phyloP scores from a whole-genome alignment of 2,113 vertebrate genomes.

The Campylomormyrus numenius region DNA sequence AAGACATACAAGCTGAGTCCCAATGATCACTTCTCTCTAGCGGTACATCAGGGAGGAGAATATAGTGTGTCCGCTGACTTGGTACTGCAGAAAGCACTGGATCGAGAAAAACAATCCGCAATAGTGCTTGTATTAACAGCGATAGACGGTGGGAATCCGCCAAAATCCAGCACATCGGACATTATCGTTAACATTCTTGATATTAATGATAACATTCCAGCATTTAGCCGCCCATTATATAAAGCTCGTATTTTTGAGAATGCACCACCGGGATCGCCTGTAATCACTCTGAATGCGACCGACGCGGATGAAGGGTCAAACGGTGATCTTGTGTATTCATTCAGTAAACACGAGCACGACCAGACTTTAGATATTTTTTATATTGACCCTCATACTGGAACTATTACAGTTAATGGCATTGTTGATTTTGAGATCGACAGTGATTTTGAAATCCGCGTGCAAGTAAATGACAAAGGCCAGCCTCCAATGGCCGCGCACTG shows the following conservation, averaged over 20 bases:
- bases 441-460: constrained; percentile 54
- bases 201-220: constrained; percentile 22
- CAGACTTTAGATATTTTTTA: background rate
- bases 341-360: background rate
- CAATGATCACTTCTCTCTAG: constrained; percentile 19
- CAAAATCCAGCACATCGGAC: background rate
- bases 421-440: constrained; percentile 47
- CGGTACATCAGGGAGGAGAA: background rate
- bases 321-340: constrained; percentile 3
- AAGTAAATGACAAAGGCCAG: constrained; percentile 55
- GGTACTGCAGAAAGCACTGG: constrained; percentile 22
- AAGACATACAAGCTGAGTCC: constrained; percentile 35
- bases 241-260: constrained; percentile 15
- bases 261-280: background rate
- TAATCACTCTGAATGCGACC: constrained; percentile 14
- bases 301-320: constrained; percentile 19
- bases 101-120: constrained; percentile 13
- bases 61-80: background rate
- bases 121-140: constrained; percentile 3
- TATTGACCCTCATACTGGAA: constrained; percentile 33
- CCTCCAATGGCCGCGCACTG: constrained; percentile 52
- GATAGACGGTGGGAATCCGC: constrained; percentile 17
- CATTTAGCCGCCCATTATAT: constrained; percentile 7
- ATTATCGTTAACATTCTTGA: constrained; percentile 17
- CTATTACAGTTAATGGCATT: constrained; percentile 40